These are phyloP conservation scores for Achatina immaculata DNA, from an alignment of 1,140 invertebrate genomes.

Conservation along the genomic window DNA sequence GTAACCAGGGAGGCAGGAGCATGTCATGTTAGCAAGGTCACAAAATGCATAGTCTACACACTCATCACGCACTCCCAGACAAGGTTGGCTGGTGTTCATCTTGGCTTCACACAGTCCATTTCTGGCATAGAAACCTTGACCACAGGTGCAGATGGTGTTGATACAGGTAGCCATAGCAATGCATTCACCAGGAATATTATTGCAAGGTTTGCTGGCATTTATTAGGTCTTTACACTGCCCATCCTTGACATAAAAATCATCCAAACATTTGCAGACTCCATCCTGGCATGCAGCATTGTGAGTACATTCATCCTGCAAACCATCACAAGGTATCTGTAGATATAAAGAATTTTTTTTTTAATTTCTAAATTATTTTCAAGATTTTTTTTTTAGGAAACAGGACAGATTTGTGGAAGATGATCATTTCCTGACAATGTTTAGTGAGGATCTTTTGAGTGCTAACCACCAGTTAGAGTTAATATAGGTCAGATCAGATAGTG, in stretches of 20 bases:
- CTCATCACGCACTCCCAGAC: constrained; percentile 8
- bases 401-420: too few species aligned
- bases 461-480: too few species aligned
- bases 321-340: constrained; percentile 25
- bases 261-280: constrained; percentile 24
- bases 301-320: constrained; percentile 31
- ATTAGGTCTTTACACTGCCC: constrained; percentile 19
- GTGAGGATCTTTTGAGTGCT: too few species aligned
- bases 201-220: constrained; percentile 12
- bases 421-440: too few species aligned
- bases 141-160: constrained; percentile 10
- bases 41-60: constrained; percentile 8
- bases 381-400: neutral
- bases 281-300: constrained; percentile 29
- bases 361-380: too few species aligned
- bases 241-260: constrained; percentile 20
- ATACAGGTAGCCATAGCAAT: constrained; percentile 1
- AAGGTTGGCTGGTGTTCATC: neutral
- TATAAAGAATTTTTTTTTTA: neutral
- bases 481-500: too few species aligned
- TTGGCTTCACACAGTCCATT: constrained; percentile 4
- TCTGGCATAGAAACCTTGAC: neutral
- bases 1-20: constrained; percentile 29
- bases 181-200: constrained; percentile 22
- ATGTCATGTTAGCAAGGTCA: constrained; percentile 1